These are phyloP conservation scores for Orcinus orca DNA, from an alignment of 2,113 vertebrate genomes.

Conservation along the genomic window DNA sequence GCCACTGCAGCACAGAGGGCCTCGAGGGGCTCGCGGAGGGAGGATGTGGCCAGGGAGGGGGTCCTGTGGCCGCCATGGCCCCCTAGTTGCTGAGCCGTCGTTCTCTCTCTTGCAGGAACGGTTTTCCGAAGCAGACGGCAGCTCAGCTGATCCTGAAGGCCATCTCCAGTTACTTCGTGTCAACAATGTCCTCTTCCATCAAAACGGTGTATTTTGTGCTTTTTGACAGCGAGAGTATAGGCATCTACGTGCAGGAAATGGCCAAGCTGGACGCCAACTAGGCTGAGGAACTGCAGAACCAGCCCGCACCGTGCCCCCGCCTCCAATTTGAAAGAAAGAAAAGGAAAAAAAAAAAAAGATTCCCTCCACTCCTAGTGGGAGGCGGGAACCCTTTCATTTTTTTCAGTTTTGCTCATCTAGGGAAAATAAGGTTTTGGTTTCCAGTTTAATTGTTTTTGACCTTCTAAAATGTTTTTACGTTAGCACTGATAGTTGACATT, in stretches of 20 bases:
- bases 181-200: constrained; percentile 99
- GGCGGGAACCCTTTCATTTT: constrained; percentile 80
- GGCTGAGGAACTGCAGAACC: constrained; percentile 72
- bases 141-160: constrained; percentile 98
- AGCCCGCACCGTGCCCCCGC: constrained; percentile 44
- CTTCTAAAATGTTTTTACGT: constrained; percentile 84
- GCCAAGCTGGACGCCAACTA: constrained; percentile 96
- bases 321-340: constrained; percentile 51
- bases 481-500: constrained; percentile 91
- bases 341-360: constrained; percentile 22
- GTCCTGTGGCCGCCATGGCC: rapidly evolving
- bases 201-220: constrained; percentile 99
- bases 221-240: constrained; percentile 99
- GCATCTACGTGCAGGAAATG: constrained; percentile 99
- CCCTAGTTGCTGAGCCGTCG: neutral
- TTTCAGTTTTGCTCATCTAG: constrained; percentile 82
- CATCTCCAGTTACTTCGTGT: constrained; percentile 98
- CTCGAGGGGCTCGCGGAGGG: neutral
- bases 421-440: constrained; percentile 83
- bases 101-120: constrained; percentile 85
- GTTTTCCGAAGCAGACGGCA: constrained; percentile 97
- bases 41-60: rapidly evolving
- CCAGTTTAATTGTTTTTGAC: constrained; percentile 81
- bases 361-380: constrained; percentile 75
- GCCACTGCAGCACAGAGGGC: rapidly evolving